Evolutionary conservation across 37 sponge, comb jelly and placozoan genomes (phyloP).

Genomic region (Corticium candelabrum): DNA sequence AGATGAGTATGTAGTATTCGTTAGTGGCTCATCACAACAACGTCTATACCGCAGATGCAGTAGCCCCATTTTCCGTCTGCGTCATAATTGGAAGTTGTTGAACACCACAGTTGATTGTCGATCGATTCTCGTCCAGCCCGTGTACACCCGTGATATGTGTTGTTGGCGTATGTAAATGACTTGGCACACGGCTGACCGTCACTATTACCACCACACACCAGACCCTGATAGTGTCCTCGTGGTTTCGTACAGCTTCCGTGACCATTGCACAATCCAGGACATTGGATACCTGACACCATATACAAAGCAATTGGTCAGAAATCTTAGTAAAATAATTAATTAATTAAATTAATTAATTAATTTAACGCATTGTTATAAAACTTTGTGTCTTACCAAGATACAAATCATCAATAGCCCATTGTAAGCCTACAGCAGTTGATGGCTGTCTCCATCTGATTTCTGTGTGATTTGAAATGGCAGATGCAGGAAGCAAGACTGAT

Average conservation of each 20-base stretch:
- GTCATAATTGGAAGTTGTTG: not conserved
- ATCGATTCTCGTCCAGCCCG: not conserved
- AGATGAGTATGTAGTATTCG: no score
- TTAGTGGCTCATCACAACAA: no score
- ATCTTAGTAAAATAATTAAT: no score
- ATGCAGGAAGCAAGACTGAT: not conserved
- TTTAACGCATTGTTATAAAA: no score
- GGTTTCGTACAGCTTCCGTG: not conserved
- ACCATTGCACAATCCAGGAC: not conserved
- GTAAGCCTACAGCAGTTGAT: not conserved
- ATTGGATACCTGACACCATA: no score
- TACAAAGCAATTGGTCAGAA: no score
- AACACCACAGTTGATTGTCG: not conserved
- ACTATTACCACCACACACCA: not conserved
- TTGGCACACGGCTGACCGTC: not conserved
- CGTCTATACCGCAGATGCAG: constrained; percentile 1
- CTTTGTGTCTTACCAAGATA: no score
- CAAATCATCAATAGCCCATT: not conserved
- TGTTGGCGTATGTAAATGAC: not conserved
- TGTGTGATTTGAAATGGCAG: not conserved
- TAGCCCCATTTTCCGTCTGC: not conserved
- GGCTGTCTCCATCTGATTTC: not conserved
- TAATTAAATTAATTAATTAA: no score
- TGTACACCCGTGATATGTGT: not conserved
- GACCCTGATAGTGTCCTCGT: not conserved